Evolutionary conservation across 2,888 invertebrate species (phyloP), one percentile per base, ranked within the genome.

Genomic region (Orthosia cruda): DNA sequence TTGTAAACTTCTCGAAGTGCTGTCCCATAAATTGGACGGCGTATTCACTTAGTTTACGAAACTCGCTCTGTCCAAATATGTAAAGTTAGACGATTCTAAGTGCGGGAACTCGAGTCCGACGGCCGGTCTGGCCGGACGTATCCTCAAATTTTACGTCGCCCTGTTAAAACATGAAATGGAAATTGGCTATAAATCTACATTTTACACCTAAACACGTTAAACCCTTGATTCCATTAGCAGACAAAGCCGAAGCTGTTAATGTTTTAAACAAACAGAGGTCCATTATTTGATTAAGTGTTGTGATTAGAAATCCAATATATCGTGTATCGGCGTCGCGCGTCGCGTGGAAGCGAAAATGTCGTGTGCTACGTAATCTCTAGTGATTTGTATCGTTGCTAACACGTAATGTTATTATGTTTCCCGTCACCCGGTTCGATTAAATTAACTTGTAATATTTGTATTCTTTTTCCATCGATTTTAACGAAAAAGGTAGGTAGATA

Each of bases 121-220:
- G 23, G 49, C 32, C 49, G 54, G 18, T 32, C 32, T 7, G 32
- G 32, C 32, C 47, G 54, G 23, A 55, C 55, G 23, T 58, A 32
- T 61, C 70, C 45, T 26, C 50, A 71, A 70, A 68, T 64, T 71
- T 74, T 70, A 79, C 72, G 72, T 63, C 64, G 11, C 49, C 23
- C 65, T 66, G 66, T 80, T 73, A 66, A 62, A 74, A 86, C 66
- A 80, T 67, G 55, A 81, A 72, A 74, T 67, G 69, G 55, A 67
- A 75, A 69, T 76, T 65, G 65, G 61, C 61, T 40, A 77, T 77
- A 84, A 84, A 84, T 77, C 76, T 32, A 75, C 58, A 86, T 71
- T 84, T 84, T 62, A 71, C 77, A 47, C 47, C 52, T 49, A 16
- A 66, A 71, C 54, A 57, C 73, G 40, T 77, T 74, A 86, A 84